Evolutionary conservation across 2,888 invertebrate genomes (phyloP).

Genomic region (Miltochrista miniata): DNA sequence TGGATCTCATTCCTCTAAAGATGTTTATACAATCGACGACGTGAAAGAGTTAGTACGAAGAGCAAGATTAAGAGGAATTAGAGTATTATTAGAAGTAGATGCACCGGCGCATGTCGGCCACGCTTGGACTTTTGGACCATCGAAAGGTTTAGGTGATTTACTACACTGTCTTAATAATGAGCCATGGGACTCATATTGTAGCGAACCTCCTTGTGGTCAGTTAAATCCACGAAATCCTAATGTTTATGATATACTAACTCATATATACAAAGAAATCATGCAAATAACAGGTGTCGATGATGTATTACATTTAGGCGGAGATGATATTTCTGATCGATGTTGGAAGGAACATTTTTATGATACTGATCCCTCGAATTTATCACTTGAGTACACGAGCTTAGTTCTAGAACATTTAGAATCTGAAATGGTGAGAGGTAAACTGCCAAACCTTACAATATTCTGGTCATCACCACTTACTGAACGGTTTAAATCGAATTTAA

Average conservation of each 20-base stretch:
- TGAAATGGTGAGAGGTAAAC: slow-evolving; percentile 63
- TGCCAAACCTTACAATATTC: slow-evolving; percentile 58
- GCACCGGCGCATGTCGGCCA: slow-evolving; percentile 93
- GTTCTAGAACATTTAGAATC: slow-evolving; percentile 81
- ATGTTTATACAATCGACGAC: slow-evolving; percentile 87
- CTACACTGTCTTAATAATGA: slow-evolving; percentile 89
- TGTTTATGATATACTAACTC: slow-evolving; percentile 87
- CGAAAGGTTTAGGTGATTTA: slow-evolving; percentile 86
- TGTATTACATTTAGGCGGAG: slow-evolving; percentile 90
- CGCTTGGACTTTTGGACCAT: slow-evolving; percentile 90
- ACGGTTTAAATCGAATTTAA: slow-evolving; percentile 52
- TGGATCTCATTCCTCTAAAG: slow-evolving; percentile 91
- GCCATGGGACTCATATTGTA: slow-evolving; percentile 88
- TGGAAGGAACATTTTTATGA: slow-evolving; percentile 87
- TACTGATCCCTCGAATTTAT: slow-evolving; percentile 86
- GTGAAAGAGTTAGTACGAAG: slow-evolving; percentile 88
- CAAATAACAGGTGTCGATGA: slow-evolving; percentile 89
- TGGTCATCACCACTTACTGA: slow-evolving; percentile 58
- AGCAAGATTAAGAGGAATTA: slow-evolving; percentile 91
- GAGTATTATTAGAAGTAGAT: slow-evolving; percentile 94
- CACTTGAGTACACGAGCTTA: slow-evolving; percentile 88
- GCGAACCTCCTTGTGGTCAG: slow-evolving; percentile 92
- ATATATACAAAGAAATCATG: slow-evolving; percentile 88
- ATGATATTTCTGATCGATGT: slow-evolving; percentile 88
- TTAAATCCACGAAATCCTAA: slow-evolving; percentile 89